Conservation (phyloP, 1,140 invertebrate species). For the Heliconius nattereri region DNA sequence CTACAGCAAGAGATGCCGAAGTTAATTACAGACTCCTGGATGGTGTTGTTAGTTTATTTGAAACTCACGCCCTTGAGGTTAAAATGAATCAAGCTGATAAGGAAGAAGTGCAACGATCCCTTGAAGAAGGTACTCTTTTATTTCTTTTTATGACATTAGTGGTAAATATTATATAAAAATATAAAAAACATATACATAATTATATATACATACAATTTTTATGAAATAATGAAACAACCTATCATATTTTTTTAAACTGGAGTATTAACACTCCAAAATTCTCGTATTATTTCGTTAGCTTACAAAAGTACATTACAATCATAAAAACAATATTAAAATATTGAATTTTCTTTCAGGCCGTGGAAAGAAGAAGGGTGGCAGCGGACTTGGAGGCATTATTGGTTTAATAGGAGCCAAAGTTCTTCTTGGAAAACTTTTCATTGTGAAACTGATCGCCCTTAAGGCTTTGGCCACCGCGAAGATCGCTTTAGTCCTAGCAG, state of each 20-base stretch:
- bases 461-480: constrained; percentile 75
- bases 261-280: too few species aligned
- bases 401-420: constrained; percentile 71
- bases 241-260: too few species aligned
- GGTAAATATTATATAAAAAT: too few species aligned
- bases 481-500: constrained; percentile 69
- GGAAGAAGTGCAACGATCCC: constrained; percentile 67
- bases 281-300: background rate
- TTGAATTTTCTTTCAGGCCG: constrained; percentile 51
- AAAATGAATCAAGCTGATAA: constrained; percentile 75
- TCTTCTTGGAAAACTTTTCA: constrained; percentile 72
- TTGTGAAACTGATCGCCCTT: constrained; percentile 73
- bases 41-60: constrained; percentile 70
- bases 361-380: constrained; percentile 67
- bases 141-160: too few species aligned
- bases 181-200: too few species aligned
- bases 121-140: constrained; percentile 66
- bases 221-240: too few species aligned
- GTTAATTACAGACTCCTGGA: constrained; percentile 73
- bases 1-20: constrained; percentile 66
- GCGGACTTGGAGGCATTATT: constrained; percentile 64
- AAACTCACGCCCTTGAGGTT: constrained; percentile 71
- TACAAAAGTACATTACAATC: background rate
- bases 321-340: background rate
- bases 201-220: too few species aligned